These are phyloP conservation scores for Malachius bipustulatus DNA, from an alignment of 2,888 invertebrate genomes.

Conservation along the genomic window DNA sequence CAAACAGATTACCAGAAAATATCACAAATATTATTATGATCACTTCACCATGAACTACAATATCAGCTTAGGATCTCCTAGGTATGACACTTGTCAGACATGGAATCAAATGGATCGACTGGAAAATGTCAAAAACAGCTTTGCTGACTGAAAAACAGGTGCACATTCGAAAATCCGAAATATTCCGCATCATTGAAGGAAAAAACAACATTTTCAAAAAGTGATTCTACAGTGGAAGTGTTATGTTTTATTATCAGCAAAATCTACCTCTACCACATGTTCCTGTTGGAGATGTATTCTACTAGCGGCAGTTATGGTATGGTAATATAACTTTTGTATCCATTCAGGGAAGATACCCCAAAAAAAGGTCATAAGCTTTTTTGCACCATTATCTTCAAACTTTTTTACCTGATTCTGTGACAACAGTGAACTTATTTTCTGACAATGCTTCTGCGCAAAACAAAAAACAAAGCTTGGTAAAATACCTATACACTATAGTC, in stretches of 20 bases:
- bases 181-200: conserved; percentile 17
- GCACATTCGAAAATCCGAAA: conserved; percentile 18
- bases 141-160: conserved; percentile 15
- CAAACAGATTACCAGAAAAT: background rate
- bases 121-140: conserved; percentile 10
- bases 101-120: background rate
- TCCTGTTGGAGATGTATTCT: conserved; percentile 20
- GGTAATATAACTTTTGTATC: conserved; percentile 19
- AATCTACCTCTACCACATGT: conserved; percentile 19
- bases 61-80: background rate
- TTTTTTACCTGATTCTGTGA: conserved; percentile 9
- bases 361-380: conserved; percentile 15
- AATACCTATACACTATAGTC: conserved; percentile 14
- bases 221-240: conserved; percentile 16
- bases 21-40: background rate
- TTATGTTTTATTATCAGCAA: conserved; percentile 20
- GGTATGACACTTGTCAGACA: conserved; percentile 1
- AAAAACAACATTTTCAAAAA: conserved; percentile 15
- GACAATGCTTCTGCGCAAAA: conserved; percentile 9
- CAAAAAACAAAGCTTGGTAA: conserved; percentile 13
- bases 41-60: background rate
- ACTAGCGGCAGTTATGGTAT: conserved; percentile 19
- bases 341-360: conserved; percentile 14
- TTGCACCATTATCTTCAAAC: conserved; percentile 15
- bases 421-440: conserved; percentile 10